Evolutionary conservation across 1,140 invertebrate genomes (phyloP), one percentile per base, ranked within the genome.

Genomic region (Calycopis cecrops): DNA sequence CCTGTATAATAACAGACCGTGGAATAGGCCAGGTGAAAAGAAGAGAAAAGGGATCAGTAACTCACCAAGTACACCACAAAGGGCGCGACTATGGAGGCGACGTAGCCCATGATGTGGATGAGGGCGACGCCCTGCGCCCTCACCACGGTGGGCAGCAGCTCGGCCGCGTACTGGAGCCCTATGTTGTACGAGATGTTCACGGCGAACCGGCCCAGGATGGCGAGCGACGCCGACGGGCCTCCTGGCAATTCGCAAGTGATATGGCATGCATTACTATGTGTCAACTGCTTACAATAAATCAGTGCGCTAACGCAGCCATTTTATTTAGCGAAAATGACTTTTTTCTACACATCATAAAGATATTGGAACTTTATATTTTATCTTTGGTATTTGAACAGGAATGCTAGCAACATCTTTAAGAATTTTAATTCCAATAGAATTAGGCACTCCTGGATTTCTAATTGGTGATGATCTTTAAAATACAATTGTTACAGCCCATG

Each of bases 171-270:
- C 69, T 97, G 95, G 0, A 97, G 89, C 0, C 95, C 95, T 52
- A 97, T 96, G 74, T 96, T 97, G 76, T 96, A 96, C 0, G 94
- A 94, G 33, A 96, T 95, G 64, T 96, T 97, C 11, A 96, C 92
- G 58, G 92, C 93, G 62, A 97, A 95, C 21, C 96, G 86, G 1
- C 95, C 95, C 11, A 93, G 79, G 63, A 97, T 93, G 0, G 94
- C 95, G 6, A 95, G 74, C 0, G 90, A 88, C 0, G 93, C 92
- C 60, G 93, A 91, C 10, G 92, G 89, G 28, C 91, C 89, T 53
- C 91, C 92, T 93, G 75, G 35, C 82, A 84, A 40, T n/a, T n/a
- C n/a, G n/a, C n/a, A n/a, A n/a, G n/a, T n/a, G n/a, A n/a, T n/a
- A n/a, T n/a, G n/a, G n/a, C n/a, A n/a, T n/a, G n/a, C n/a, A n/a